A percentile compares a stretch with the other conserved stretches of the same genome.
Conservation (phyloP, 2,113 vertebrate species). For the Ciconia maguari region DNA sequence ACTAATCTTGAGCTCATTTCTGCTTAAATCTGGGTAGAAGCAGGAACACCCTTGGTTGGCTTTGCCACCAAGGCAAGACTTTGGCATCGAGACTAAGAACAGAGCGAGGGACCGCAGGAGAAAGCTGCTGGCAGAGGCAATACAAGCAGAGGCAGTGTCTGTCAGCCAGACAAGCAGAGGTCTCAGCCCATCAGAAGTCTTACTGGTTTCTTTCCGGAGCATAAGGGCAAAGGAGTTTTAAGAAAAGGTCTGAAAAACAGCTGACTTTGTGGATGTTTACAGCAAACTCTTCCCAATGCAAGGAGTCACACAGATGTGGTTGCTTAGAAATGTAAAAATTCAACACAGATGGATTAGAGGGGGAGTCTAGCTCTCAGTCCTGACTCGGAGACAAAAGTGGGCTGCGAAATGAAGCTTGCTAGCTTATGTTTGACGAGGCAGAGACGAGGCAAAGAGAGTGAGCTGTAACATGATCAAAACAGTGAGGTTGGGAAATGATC, state of each 20-base stretch:
- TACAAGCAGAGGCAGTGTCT: not conserved
- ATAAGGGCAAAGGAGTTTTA: not conserved
- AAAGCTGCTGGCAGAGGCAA: not conserved
- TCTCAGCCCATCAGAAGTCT: not conserved
- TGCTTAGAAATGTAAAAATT: not conserved
- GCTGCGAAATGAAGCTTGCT: not conserved
- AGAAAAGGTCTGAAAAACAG: not conserved
- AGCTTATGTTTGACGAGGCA: not conserved
- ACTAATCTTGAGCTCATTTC: not conserved
- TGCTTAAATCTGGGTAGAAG: not conserved
- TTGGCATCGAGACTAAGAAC: not conserved
- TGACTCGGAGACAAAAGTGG: not conserved
- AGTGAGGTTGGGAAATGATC: not conserved
- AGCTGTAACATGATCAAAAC: not conserved
- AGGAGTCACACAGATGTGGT: not conserved
- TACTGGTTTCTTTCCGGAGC: not conserved
- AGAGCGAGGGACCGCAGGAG: not conserved
- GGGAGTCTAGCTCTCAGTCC: fast-evolving
- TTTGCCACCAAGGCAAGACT: not conserved
- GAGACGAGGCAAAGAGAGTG: not conserved
- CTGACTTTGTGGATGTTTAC: not conserved
- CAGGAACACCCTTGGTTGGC: not conserved
- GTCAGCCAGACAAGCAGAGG: not conserved
- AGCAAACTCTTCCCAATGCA: fast-evolving
- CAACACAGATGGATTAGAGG: not conserved